Conservation (phyloP, 2,888 invertebrate species). For the Magallana nippona region DNA sequence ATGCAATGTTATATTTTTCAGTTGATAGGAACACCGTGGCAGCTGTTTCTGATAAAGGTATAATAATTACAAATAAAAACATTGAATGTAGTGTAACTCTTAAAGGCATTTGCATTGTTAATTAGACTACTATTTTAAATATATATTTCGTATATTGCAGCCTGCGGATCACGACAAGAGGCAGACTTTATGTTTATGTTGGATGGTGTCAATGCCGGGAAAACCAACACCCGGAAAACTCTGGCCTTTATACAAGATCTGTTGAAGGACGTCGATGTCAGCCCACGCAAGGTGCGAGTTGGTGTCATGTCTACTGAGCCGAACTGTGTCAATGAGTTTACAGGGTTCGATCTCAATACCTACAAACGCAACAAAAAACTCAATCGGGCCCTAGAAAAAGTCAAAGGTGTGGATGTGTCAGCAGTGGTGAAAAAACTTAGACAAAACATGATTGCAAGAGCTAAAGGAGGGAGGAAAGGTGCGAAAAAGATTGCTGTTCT, state of each 20-base stretch:
- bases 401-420: constrained; percentile 43
- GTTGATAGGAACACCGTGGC: neutral
- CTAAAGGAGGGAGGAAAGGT: constrained; percentile 61
- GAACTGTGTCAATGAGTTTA: constrained; percentile 52
- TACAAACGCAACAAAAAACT: constrained; percentile 40
- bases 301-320: constrained; percentile 65
- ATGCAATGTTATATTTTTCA: neutral
- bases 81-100: too few species aligned
- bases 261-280: constrained; percentile 65
- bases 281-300: constrained; percentile 68
- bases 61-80: too few species aligned
- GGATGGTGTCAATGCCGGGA: constrained; percentile 71
- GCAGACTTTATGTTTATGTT: constrained; percentile 73
- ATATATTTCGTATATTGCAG: constrained; percentile 51
- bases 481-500: constrained; percentile 70
- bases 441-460: constrained; percentile 57
- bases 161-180: constrained; percentile 70
- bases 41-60: neutral
- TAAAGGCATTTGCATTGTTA: too few species aligned
- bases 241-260: constrained; percentile 67
- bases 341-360: constrained; percentile 43
- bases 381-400: neutral
- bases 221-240: constrained; percentile 66
- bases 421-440: constrained; percentile 64
- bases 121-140: too few species aligned